Percentiles rank a stretch among this genome's conserved stretches.
phyloP scores from a whole-genome alignment of 2,888 invertebrate genomes.

The Crematogaster levior region DNA sequence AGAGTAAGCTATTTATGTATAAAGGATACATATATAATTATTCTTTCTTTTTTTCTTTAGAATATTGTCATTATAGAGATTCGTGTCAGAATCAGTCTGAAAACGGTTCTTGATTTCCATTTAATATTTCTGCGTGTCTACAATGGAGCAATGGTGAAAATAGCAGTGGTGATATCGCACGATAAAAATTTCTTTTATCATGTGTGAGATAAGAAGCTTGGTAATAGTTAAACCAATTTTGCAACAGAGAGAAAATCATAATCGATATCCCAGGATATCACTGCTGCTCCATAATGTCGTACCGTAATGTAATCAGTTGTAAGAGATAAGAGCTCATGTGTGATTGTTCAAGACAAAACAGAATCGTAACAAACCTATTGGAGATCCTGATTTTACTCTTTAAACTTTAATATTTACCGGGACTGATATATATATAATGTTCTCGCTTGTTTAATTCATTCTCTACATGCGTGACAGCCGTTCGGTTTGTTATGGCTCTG shows the following conservation, averaged over 20 bases:
- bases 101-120: conserved; percentile 41
- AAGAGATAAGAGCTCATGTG: conserved; percentile 42
- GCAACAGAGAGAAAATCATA: neutral
- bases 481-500: neutral
- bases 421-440: neutral
- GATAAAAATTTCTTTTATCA: conserved; percentile 7
- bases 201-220: neutral
- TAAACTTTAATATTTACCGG: neutral
- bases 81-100: conserved; percentile 2
- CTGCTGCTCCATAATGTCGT: conserved; percentile 68
- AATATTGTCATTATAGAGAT: conserved; percentile 45
- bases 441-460: neutral
- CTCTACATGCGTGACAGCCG: neutral
- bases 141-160: conserved; percentile 64
- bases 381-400: neutral
- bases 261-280: conserved; percentile 52
- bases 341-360: conserved; percentile 56
- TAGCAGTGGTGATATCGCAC: conserved; percentile 28
- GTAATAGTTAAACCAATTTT: neutral
- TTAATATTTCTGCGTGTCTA: conserved; percentile 57
- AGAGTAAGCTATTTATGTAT: conserved; percentile 35
- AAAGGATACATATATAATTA: conserved; percentile 38
- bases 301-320: conserved; percentile 51
- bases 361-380: neutral
- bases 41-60: conserved; percentile 56